These are phyloP conservation scores for Stylophora pistillata DNA, from an alignment of 64 coral and sea anemone species.

Conservation along the genomic window DNA sequence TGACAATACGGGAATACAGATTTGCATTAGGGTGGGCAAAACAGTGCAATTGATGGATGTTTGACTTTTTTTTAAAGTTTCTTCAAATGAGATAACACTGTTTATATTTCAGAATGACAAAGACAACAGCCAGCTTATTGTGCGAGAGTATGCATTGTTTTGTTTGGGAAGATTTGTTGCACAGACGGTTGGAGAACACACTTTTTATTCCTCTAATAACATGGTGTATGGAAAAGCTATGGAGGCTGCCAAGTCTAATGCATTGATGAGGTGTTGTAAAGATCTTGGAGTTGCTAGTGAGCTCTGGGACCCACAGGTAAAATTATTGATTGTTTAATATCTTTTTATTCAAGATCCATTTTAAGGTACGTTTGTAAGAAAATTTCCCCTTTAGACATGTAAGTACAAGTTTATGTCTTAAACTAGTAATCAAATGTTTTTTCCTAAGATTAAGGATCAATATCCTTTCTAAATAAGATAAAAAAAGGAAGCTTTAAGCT, in stretches of 20 bases:
- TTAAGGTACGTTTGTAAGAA: no score
- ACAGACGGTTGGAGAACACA: slow-evolving; percentile 94
- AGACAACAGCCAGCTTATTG: slow-evolving; percentile 97
- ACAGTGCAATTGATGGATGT: no score
- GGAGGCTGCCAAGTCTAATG: slow-evolving; percentile 98
- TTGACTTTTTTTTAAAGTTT: no score
- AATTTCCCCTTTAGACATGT: no score
- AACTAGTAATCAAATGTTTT: no score
- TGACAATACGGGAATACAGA: no score
- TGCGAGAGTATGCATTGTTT: slow-evolving; percentile 93
- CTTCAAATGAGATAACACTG: not conserved
- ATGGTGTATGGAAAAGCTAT: slow-evolving; percentile 99
- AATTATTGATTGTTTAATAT: not conserved
- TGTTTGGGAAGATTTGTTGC: slow-evolving; percentile 90
- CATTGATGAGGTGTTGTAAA: slow-evolving; percentile 98
- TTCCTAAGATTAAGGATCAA: no score
- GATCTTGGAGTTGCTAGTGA: slow-evolving; percentile 97
- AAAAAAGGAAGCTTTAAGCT: no score
- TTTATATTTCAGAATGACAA: slow-evolving; percentile 75
- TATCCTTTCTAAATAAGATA: no score
- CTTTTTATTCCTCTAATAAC: slow-evolving; percentile 88
- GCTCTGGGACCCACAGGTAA: slow-evolving; percentile 97
- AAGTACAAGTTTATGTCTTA: no score
- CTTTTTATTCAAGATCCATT: no score
- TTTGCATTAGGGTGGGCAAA: no score